These are phyloP conservation scores for Thalpophila matura DNA, from an alignment of 2,888 invertebrate species.

Conservation along the genomic window DNA sequence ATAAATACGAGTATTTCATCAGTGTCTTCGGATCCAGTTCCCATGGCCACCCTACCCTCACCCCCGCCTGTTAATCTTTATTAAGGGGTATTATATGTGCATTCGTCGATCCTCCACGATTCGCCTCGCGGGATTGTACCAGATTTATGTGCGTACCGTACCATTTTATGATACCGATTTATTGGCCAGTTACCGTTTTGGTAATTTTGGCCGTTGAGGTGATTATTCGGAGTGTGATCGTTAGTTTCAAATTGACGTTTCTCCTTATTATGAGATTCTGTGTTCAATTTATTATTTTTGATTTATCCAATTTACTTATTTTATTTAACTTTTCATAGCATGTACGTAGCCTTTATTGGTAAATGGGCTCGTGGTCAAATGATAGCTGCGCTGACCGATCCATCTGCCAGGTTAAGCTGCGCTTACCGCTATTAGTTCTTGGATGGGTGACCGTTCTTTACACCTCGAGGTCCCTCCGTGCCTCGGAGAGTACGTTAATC, in stretches of 20 bases:
- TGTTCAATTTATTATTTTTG: neutral
- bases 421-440: too few species aligned
- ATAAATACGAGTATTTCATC: too few species aligned
- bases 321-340: too few species aligned
- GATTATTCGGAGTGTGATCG: constrained; percentile 15
- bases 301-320: too few species aligned
- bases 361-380: too few species aligned
- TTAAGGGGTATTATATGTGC: constrained; percentile 84
- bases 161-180: constrained; percentile 66
- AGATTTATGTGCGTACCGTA: constrained; percentile 71
- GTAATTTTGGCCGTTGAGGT: constrained; percentile 19
- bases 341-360: too few species aligned
- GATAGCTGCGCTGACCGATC: too few species aligned
- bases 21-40: neutral
- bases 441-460: too few species aligned
- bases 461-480: too few species aligned
- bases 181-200: constrained; percentile 44
- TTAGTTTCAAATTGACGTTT: constrained; percentile 19
- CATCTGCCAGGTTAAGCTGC: too few species aligned
- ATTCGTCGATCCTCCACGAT: constrained; percentile 68
- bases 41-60: constrained; percentile 43
- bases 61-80: constrained; percentile 84
- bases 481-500: too few species aligned
- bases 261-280: neutral
- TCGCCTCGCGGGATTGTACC: constrained; percentile 68